Percentiles rank a stretch among this genome's conserved stretches.
These are phyloP conservation scores for Anoplophora glabripennis DNA, from an alignment of 1,140 invertebrate genomes.

Conservation along the genomic window DNA sequence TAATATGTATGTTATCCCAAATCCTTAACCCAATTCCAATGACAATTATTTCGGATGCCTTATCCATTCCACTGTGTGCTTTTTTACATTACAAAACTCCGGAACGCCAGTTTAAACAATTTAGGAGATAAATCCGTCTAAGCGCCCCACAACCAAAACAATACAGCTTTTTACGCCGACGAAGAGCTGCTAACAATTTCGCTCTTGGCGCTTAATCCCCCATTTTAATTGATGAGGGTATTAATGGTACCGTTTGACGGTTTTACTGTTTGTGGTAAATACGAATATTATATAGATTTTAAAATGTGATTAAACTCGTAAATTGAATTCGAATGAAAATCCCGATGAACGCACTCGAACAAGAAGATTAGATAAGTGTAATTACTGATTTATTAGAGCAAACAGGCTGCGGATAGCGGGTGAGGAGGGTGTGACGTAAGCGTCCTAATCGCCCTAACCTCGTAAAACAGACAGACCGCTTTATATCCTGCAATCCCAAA, in stretches of 20 bases:
- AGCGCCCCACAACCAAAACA: too few species aligned
- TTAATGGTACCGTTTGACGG: slow-evolving; percentile 5
- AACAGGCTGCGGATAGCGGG: slow-evolving; percentile 21
- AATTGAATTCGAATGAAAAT: slow-evolving; percentile 39
- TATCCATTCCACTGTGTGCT: too few species aligned
- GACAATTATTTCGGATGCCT: too few species aligned
- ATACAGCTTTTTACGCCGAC: too few species aligned
- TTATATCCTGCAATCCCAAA: neutral
- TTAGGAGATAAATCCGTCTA: too few species aligned
- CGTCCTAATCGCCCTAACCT: neutral
- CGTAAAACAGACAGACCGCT: neutral
- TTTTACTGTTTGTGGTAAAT: slow-evolving; percentile 19
- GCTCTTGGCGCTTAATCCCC: neutral
- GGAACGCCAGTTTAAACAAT: too few species aligned
- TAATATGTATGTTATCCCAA: too few species aligned
- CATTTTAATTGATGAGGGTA: neutral
- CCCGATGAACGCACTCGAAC: slow-evolving; percentile 40
- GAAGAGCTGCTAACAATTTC: too few species aligned
- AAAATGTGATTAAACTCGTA: slow-evolving; percentile 36
- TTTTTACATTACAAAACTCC: too few species aligned
- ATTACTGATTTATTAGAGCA: slow-evolving; percentile 44
- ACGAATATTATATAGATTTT: slow-evolving; percentile 34
- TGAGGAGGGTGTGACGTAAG: slow-evolving; percentile 37
- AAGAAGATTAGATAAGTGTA: slow-evolving; percentile 45
- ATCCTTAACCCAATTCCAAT: too few species aligned